Evolutionary conservation across 2,113 vertebrate species (phyloP), one percentile per base, ranked within the genome.

Genomic region (Callionymus lyra): DNA sequence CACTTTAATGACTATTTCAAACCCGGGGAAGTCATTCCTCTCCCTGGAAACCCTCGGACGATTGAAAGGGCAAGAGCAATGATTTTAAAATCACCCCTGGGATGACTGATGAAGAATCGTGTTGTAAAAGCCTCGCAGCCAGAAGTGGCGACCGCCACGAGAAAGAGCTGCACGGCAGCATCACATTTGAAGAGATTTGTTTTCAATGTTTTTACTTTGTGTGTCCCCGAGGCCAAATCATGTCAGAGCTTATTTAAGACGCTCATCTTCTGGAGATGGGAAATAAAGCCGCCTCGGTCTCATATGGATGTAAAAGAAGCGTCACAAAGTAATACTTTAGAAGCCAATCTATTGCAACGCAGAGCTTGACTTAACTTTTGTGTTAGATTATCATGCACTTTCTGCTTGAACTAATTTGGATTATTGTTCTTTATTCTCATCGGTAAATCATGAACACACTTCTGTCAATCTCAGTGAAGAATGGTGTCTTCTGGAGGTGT

Each of bases 91-190:
- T 53, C 56, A 72, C 50, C 57, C 50, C 41, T 27, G 2, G 34
- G 56, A 56, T 56, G 51, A 72, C 65, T 60, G 56, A 65, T 49
- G 45, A 55, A 56, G 47, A 50, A 52, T 36, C 19, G 44, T 27
- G 46, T 42, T 41, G 42, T 44, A 48, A 63, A 59, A 65, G 34
- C 36, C 53, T 55, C 2, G n/a, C 50, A 59, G 44, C 38, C 47
- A 38, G 6, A 11, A 51, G 59, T 44, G 34, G 10, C n/a, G n/a
- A 46, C 45, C 32, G 19, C 39, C 40, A 27, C 37, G 31, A 48
- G 40, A 58, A 36, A 51, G 37, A 8, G 48, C 44, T 47, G 14
- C 57, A 27, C 4, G 8, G 21, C 21, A 27, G 21, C 8, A 27
- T 27, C 8, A 27, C 21, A 27, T 27, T 27, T 27, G 21, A 5